A percentile compares a stretch with the other conserved stretches of the same genome.
phyloP scores from a whole-genome alignment of 2,797 vertebrate genomes.

The Coranthus polyacanthus region DNA sequence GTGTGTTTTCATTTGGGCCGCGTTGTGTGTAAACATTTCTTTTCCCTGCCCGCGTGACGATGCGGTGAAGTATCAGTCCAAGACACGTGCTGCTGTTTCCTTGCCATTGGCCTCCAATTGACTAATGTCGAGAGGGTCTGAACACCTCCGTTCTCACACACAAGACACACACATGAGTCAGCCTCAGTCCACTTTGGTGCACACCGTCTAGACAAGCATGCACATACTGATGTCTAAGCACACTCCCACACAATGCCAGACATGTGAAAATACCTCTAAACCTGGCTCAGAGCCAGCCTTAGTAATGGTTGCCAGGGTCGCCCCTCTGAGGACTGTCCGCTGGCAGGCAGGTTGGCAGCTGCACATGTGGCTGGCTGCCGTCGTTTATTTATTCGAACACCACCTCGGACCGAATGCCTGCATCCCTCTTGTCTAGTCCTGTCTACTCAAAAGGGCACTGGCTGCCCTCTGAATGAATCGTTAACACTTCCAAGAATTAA shows the following conservation, averaged over 20 bases:
- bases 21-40: slow-evolving; percentile 32
- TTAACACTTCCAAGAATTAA: slow-evolving; percentile 35
- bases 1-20: slow-evolving; percentile 44
- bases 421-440: slow-evolving; percentile 19
- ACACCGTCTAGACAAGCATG: slow-evolving; percentile 57
- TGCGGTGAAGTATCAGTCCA: slow-evolving; percentile 34
- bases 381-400: slow-evolving; percentile 62
- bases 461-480: slow-evolving; percentile 46
- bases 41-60: slow-evolving; percentile 18
- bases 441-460: slow-evolving; percentile 41
- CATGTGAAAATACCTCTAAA: slow-evolving; percentile 61
- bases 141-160: slow-evolving; percentile 31
- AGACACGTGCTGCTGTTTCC: slow-evolving; percentile 39
- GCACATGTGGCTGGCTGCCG: slow-evolving; percentile 44
- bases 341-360: slow-evolving; percentile 52
- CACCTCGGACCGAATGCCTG: slow-evolving; percentile 38
- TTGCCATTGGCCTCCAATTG: slow-evolving; percentile 50
- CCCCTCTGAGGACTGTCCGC: slow-evolving; percentile 45
- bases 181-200: slow-evolving; percentile 20
- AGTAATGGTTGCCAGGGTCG: slow-evolving; percentile 61
- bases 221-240: slow-evolving; percentile 35
- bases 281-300: slow-evolving; percentile 54
- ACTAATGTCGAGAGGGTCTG: slow-evolving; percentile 51
- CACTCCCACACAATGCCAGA: slow-evolving; percentile 40
- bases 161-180: slow-evolving; percentile 40